Evolutionary conservation across 2,888 invertebrate species (phyloP).

Genomic region (Ormyrus thymus): DNA sequence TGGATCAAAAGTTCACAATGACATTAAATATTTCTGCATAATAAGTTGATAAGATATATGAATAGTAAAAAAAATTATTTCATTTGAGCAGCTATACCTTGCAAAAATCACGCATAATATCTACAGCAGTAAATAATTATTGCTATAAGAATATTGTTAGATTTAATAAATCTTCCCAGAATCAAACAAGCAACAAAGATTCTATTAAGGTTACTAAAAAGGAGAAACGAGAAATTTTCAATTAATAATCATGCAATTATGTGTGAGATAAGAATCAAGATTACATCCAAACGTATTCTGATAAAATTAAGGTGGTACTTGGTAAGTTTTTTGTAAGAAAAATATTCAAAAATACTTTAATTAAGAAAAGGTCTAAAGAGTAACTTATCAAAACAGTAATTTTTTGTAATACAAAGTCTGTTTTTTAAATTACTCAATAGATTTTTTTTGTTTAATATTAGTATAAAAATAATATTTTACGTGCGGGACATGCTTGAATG

Average conservation of each 20-base stretch:
- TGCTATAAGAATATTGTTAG: slow-evolving; percentile 63
- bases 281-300: slow-evolving; percentile 48
- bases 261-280: slow-evolving; percentile 48
- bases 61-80: slow-evolving; percentile 28
- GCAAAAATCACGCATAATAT: slow-evolving; percentile 59
- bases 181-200: slow-evolving; percentile 61
- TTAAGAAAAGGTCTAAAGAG: slow-evolving; percentile 36
- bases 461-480: slow-evolving; percentile 30
- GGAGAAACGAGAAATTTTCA: slow-evolving; percentile 64
- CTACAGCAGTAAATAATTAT: slow-evolving; percentile 62
- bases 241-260: slow-evolving; percentile 58
- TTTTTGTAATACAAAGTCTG: slow-evolving; percentile 18
- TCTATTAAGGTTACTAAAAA: slow-evolving; percentile 67
- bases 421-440: slow-evolving; percentile 40
- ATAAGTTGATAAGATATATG: slow-evolving; percentile 19
- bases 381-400: slow-evolving; percentile 22
- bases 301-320: slow-evolving; percentile 41
- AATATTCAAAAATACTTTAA: slow-evolving; percentile 26
- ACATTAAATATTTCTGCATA: slow-evolving; percentile 28
- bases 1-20: slow-evolving; percentile 12
- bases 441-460: slow-evolving; percentile 38
- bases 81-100: slow-evolving; percentile 54
- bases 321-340: slow-evolving; percentile 49
- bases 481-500: slow-evolving; percentile 38
- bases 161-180: slow-evolving; percentile 67